Base-by-base conservation (phyloP, 2,113 vertebrate genomes). In the Sinocyclocheilus maitianheensis region DNA sequence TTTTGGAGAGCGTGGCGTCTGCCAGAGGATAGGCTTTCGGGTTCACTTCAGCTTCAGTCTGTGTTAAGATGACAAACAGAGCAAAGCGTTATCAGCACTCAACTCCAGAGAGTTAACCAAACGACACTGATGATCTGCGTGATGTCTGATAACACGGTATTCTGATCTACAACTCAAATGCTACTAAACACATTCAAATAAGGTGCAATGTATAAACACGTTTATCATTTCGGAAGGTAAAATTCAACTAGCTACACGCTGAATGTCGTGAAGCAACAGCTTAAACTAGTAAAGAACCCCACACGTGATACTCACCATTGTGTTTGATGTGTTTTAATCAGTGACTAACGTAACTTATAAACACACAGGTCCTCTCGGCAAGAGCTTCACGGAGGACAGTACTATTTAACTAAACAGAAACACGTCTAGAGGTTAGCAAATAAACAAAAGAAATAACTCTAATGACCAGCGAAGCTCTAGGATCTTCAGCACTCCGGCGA, bases 1-100 rank as follows among this genome's bases (percentile, higher is more conserved):
- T 99, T 93, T 98, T 99, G 87, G 97, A 97, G 81, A 99, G 95
- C 81, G 97, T 97, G 22, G 98, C 97, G 90, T 99, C 98, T 16
- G 97, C 98, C 78, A 99, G 93, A 0, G 98, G 98, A 87, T 99
- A 99, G 91, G 98, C 98, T 93, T 99, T 99, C 0, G 98, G 98
- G 84, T 99, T 99, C 22, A 99, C 98, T 85, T 98, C 96, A 78
- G 96, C 87, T 87, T 99, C 98, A 24, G 93, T 95, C 98, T 99
- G 83, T 20, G 5, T 26, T 1, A 46, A 40, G 0, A 55, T 16
- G 0, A 37, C 10, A 8, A 30, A 30, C 77, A 60, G 10, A 30
- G 8, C 2, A 58, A 10, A 9, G 0, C 20, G 20, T 48, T 26
- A 71, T 48, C 10, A 48, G 9, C 4, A 40, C 4, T 6, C 48